phyloP scores from a whole-genome alignment of 2,113 vertebrate genomes.

The Astur gentilis region DNA sequence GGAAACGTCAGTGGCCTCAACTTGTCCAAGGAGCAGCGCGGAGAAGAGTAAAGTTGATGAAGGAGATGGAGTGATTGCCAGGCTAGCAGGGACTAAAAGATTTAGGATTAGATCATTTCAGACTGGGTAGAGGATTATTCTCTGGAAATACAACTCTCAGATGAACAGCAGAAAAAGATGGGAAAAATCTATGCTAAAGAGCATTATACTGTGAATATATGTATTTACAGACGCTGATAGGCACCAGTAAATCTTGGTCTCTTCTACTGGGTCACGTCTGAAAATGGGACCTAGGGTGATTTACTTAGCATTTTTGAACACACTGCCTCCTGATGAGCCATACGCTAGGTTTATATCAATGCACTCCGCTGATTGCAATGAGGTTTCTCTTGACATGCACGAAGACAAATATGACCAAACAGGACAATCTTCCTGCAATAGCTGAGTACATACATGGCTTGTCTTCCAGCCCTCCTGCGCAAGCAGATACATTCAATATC shows the following conservation, averaged over 20 bases:
- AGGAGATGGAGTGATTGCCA: neutral
- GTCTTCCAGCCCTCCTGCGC: neutral
- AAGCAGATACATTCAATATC: neutral
- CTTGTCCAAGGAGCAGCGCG: neutral
- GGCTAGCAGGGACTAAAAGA: neutral
- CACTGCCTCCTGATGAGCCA: neutral
- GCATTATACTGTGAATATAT: rapidly evolving
- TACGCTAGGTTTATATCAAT: neutral
- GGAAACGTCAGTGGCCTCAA: neutral
- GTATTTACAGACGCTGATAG: neutral
- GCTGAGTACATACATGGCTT: rapidly evolving
- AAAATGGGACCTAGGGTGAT: neutral
- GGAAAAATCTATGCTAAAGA: neutral
- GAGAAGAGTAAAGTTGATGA: neutral
- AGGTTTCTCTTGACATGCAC: neutral
- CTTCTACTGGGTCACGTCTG: neutral
- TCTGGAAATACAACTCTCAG: neutral
- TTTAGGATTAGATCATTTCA: neutral
- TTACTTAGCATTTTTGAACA: neutral
- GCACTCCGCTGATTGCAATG: neutral
- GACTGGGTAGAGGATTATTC: neutral
- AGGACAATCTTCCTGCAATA: neutral
- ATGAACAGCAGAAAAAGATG: neutral
- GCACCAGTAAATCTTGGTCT: neutral
- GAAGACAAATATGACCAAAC: neutral